These are phyloP conservation scores for Adelognathus sp. DNA, from an alignment of 2,888 invertebrate species.

Conservation along the genomic window DNA sequence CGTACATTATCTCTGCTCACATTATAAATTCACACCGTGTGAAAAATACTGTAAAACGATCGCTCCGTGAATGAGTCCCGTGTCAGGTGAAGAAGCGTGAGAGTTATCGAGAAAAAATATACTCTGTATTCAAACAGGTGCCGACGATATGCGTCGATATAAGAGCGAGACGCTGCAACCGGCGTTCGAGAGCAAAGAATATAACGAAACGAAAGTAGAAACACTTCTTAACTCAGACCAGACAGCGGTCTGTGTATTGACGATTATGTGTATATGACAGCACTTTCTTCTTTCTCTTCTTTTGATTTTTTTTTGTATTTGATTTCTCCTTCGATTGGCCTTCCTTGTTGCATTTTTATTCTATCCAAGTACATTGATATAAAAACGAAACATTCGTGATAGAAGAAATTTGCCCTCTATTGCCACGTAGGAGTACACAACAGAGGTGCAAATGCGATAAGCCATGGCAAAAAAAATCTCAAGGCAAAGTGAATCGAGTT, in stretches of 20 bases:
- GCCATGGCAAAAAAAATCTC: constrained; percentile 4
- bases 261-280: no score
- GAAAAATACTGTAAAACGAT: neutral
- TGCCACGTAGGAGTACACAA: neutral
- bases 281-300: no score
- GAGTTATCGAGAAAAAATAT: neutral
- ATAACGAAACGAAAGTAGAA: no score
- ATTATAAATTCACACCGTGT: neutral
- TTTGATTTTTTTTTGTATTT: no score
- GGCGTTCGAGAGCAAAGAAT: no score
- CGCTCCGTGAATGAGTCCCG: neutral
- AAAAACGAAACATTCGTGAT: no score
- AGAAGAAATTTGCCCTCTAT: no score
- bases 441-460: neutral
- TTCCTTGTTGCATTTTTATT: no score
- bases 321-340: no score
- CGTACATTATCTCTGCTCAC: neutral
- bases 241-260: no score
- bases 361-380: no score
- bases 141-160: neutral
- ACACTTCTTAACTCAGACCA: no score
- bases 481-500: neutral
- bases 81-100: neutral
- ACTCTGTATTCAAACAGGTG: constrained; percentile 44
- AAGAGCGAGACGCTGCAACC: neutral